These are phyloP conservation scores for Tor tambroides DNA, from an alignment of 2,113 vertebrate species.

Conservation along the genomic window DNA sequence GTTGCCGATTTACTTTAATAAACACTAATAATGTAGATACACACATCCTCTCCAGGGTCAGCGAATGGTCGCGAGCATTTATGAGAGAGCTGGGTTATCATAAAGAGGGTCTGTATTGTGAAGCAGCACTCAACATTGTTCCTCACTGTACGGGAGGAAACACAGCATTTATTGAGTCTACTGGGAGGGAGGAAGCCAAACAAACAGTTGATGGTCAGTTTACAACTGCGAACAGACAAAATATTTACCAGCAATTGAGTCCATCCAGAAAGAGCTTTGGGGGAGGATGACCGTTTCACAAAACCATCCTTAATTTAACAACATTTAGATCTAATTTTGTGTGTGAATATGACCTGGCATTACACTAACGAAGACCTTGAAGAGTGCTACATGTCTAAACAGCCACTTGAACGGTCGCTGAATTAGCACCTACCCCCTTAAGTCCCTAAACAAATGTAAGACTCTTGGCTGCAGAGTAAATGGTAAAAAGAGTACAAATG, in stretches of 20 bases:
- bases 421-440: neutral
- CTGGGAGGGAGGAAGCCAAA: constrained; percentile 39
- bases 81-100: neutral
- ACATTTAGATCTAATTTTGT: neutral
- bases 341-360: neutral
- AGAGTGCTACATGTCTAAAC: neutral
- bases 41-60: constrained; percentile 25
- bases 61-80: constrained; percentile 1
- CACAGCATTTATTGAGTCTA: constrained; percentile 10
- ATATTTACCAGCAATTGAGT: constrained; percentile 20
- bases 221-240: constrained; percentile 22
- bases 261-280: neutral
- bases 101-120: constrained; percentile 28
- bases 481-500: too few relatives aligned
- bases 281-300: neutral
- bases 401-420: neutral
- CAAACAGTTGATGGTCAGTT: constrained; percentile 44
- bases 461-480: constrained; percentile 9
- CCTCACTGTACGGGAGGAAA: constrained; percentile 18
- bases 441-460: neutral
- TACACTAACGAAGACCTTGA: neutral
- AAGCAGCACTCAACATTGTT: constrained; percentile 40
- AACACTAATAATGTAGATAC: constrained; percentile 34
- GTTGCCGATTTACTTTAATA: constrained; percentile 55
- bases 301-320: neutral